These are phyloP conservation scores for Drymonia ruficornis DNA, from an alignment of 2,888 invertebrate genomes.

Conservation along the genomic window DNA sequence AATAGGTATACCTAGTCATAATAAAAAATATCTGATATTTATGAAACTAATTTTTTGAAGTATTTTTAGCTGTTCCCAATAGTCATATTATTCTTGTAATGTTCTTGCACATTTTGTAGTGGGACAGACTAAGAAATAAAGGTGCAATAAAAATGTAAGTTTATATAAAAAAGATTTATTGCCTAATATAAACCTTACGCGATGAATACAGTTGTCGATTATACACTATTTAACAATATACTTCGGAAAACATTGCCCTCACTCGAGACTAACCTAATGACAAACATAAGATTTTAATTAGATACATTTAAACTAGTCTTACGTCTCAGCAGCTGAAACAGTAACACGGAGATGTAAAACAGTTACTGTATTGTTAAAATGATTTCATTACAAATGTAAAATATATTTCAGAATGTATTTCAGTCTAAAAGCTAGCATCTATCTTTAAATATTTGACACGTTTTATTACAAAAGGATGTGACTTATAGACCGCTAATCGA, in stretches of 20 bases:
- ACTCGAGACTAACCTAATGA: constrained; percentile 18
- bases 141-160: not conserved
- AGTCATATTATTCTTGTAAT: no score
- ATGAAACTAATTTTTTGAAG: no score
- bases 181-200: constrained; percentile 32
- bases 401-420: no score
- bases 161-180: constrained; percentile 42
- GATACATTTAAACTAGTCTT: constrained; percentile 14
- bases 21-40: no score
- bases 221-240: constrained; percentile 43
- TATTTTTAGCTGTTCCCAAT: no score
- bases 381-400: not conserved
- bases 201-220: constrained; percentile 37
- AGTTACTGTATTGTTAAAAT: not conserved
- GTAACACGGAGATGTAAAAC: not conserved
- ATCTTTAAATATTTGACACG: not conserved
- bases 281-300: constrained; percentile 66
- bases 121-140: not conserved
- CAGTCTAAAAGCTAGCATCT: constrained; percentile 24
- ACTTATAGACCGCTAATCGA: not conserved
- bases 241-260: constrained; percentile 22
- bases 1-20: no score
- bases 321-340: constrained; percentile 48
- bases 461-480: not conserved
- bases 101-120: no score